phyloP scores from a whole-genome alignment of 2,888 invertebrate species.

The Idaea dimidiata region DNA sequence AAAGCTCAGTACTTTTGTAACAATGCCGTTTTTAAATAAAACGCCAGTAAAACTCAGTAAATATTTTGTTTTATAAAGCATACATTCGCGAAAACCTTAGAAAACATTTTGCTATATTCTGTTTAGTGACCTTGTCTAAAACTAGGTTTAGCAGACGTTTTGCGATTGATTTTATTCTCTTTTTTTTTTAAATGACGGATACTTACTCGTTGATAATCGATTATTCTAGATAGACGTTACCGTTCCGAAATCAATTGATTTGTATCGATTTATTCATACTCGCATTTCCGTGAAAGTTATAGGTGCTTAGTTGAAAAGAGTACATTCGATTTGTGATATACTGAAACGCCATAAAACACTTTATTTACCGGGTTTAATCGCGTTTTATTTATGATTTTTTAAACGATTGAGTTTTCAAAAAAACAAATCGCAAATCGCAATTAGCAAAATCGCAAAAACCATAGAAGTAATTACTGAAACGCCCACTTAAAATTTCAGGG shows the following conservation, averaged over 20 bases:
- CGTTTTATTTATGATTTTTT: too few species aligned
- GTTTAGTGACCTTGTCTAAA: not conserved
- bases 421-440: too few species aligned
- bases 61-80: too few species aligned
- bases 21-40: too few species aligned
- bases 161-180: not conserved
- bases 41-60: too few species aligned
- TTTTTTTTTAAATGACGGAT: not conserved
- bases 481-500: too few species aligned
- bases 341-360: not conserved
- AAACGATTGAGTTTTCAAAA: too few species aligned
- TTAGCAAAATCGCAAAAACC: too few species aligned
- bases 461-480: too few species aligned
- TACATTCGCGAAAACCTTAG: too few species aligned
- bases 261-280: conserved; percentile 44
- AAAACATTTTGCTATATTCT: not conserved
- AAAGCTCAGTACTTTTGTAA: too few species aligned
- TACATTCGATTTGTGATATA: not conserved
- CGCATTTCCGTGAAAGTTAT: conserved; percentile 70
- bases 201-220: conserved; percentile 36
- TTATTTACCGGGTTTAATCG: too few species aligned
- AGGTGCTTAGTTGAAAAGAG: conserved; percentile 12
- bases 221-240: conserved; percentile 67
- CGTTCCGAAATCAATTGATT: conserved; percentile 69
- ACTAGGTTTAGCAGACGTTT: not conserved